A percentile compares a stretch with the other conserved stretches of the same genome.
Conservation (phyloP, 2,113 vertebrate species). For the Chlamydotis undulata region DNA sequence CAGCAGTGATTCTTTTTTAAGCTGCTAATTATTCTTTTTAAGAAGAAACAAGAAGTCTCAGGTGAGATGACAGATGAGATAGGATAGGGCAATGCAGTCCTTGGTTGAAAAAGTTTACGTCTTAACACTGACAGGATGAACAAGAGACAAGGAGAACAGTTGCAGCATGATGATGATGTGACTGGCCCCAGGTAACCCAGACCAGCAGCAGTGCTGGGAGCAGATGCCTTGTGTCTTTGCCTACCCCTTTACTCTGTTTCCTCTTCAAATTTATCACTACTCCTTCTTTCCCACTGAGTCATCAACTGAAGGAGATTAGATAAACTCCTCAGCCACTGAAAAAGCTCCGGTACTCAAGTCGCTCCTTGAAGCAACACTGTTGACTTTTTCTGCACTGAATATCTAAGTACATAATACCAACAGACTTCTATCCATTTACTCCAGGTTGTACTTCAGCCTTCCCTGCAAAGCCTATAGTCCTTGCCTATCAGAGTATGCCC, state of each 20-base stretch:
- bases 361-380: background rate
- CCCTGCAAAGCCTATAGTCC: background rate
- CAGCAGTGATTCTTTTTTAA: background rate
- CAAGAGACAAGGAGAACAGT: background rate
- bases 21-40: background rate
- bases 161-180: background rate
- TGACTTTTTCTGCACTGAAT: background rate
- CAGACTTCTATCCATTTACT: background rate
- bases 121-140: background rate
- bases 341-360: background rate
- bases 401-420: background rate
- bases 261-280: background rate
- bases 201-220: background rate
- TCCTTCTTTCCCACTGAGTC: background rate
- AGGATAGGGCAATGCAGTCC: background rate
- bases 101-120: background rate
- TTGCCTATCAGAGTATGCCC: background rate
- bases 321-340: background rate
- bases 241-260: background rate
- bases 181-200: background rate
- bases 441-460: background rate
- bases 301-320: background rate
- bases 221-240: background rate
- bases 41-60: background rate
- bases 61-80: background rate